phyloP scores from a whole-genome alignment of 1,140 invertebrate species.

The Philotrypesis tridentata region DNA sequence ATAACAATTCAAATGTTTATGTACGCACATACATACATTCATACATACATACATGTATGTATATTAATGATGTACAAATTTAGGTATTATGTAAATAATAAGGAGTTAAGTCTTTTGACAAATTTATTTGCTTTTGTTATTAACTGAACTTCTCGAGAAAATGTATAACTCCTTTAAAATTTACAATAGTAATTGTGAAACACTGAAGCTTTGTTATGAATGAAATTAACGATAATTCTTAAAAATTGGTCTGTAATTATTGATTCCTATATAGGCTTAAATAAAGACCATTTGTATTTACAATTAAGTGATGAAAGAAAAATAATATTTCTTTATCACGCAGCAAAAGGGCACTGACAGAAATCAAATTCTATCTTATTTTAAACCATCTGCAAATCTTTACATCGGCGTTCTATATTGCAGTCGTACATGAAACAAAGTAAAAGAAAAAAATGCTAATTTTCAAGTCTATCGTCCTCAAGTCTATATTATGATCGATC shows the following conservation, averaged over 20 bases:
- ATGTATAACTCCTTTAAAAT: conserved; percentile 12
- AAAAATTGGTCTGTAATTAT: conserved; percentile 31
- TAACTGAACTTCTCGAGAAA: conserved; percentile 40
- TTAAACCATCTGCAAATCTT: conserved; percentile 25
- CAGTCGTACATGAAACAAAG: background rate
- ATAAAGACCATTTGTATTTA: conserved; percentile 46
- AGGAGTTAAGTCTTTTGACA: conserved; percentile 2
- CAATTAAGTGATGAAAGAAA: conserved; percentile 37
- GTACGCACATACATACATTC: too few relatives aligned
- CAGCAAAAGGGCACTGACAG: background rate
- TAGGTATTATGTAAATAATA: conserved; percentile 19
- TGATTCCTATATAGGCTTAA: conserved; percentile 29
- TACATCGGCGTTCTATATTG: background rate
- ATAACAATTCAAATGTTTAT: conserved; percentile 26
- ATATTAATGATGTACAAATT: conserved; percentile 30
- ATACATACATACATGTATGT: conserved; percentile 4
- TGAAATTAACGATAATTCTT: conserved; percentile 41
- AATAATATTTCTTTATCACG: conserved; percentile 14
- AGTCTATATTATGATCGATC: conserved; percentile 8
- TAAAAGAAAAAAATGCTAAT: conserved; percentile 27
- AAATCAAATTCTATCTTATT: conserved; percentile 36
- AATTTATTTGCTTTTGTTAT: background rate
- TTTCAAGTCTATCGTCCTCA: conserved; percentile 19
- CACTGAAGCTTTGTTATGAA: conserved; percentile 22
- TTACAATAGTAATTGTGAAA: conserved; percentile 33